Evolutionary conservation across 2,113 vertebrate species (phyloP).

Genomic region (Notarius lentiginosus): DNA sequence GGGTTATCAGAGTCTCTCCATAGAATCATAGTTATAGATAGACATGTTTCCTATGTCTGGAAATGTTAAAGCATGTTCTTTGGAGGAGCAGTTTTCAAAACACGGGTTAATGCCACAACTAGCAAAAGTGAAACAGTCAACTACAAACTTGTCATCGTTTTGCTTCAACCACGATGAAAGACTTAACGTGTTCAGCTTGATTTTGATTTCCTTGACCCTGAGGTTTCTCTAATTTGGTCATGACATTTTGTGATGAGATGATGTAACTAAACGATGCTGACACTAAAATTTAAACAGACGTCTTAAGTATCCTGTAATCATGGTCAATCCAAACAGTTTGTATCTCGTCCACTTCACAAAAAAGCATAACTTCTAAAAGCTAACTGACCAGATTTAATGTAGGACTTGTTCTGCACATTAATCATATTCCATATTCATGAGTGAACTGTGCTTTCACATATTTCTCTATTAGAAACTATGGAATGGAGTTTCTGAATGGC

Average conservation of each 20-base stretch:
- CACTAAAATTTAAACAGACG: slow-evolving; percentile 10
- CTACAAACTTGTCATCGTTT: background rate
- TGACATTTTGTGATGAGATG: background rate
- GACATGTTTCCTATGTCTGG: background rate
- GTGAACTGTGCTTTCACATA: background rate
- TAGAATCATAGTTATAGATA: background rate
- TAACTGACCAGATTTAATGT: background rate
- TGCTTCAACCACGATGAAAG: background rate
- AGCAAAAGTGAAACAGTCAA: background rate
- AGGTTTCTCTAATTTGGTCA: background rate
- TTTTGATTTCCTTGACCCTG: background rate
- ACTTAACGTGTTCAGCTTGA: background rate
- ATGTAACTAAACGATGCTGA: slow-evolving; percentile 3
- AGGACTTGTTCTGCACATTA: background rate
- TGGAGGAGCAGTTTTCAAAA: background rate
- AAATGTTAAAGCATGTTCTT: background rate
- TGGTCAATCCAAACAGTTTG: background rate
- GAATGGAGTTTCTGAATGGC: background rate
- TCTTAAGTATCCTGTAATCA: background rate
- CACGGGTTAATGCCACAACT: background rate
- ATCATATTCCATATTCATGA: background rate
- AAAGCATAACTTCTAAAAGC: background rate
- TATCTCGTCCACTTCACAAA: slow-evolving; percentile 8
- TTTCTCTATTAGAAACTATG: background rate
- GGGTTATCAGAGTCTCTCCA: background rate